These are phyloP conservation scores for Lochmaea crataegi DNA, from an alignment of 2,888 invertebrate species.

Conservation along the genomic window DNA sequence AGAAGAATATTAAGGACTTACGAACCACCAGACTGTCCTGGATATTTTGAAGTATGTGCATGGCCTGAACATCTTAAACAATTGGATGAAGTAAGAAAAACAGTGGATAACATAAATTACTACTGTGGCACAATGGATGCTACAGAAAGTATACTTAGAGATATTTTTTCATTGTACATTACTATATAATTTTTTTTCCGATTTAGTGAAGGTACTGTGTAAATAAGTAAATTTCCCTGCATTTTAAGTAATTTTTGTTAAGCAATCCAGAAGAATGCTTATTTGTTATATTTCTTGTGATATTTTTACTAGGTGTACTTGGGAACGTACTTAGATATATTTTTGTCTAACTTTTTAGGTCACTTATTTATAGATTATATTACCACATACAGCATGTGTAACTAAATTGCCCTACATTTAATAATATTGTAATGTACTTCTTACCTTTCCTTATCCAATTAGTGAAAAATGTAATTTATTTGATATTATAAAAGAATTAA, in stretches of 20 bases:
- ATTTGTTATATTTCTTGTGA: not conserved
- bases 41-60: conserved; percentile 89
- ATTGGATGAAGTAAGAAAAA: conserved; percentile 63
- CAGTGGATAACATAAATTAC: conserved; percentile 56
- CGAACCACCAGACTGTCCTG: conserved; percentile 86
- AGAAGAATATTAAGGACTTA: conserved; percentile 76
- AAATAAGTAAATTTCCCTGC: too few species aligned
- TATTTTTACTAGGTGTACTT: too few species aligned
- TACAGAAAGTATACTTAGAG: conserved; percentile 51
- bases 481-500: too few species aligned
- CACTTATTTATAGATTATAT: too few species aligned
- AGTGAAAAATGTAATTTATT: too few species aligned
- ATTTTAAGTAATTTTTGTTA: too few species aligned
- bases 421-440: too few species aligned
- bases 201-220: not conserved
- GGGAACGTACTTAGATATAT: not conserved
- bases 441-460: too few species aligned
- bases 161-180: conserved; percentile 44
- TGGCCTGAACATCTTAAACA: conserved; percentile 88
- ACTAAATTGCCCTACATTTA: too few species aligned
- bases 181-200: not conserved
- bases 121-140: conserved; percentile 53
- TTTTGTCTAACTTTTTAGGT: not conserved
- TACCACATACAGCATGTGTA: too few species aligned
- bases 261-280: not conserved